Evolutionary conservation across 2,113 vertebrate genomes (phyloP).

Genomic region (Eira barbara): DNA sequence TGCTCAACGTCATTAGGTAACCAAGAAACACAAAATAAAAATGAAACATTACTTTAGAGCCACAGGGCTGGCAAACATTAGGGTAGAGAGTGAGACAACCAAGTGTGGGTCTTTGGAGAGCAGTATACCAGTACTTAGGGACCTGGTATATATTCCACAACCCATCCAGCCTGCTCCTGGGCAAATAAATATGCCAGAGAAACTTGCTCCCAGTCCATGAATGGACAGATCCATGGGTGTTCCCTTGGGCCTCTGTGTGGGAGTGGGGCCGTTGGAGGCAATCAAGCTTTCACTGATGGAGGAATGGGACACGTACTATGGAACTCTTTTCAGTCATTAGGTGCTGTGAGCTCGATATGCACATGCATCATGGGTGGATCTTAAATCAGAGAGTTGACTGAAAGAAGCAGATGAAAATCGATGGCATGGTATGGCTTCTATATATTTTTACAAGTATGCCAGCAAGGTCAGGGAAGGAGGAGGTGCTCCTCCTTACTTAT

Average conservation of each 20-base stretch:
- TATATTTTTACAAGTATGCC: neutral
- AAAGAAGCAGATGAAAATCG: neutral
- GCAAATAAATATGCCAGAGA: neutral
- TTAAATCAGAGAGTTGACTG: neutral
- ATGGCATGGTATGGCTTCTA: neutral
- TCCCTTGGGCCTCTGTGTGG: neutral
- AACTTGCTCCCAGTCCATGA: neutral
- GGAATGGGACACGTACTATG: neutral
- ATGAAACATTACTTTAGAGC: neutral
- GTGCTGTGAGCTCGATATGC: neutral
- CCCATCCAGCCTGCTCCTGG: neutral
- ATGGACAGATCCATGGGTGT: neutral
- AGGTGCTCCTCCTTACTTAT: neutral
- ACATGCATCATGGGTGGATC: fast-evolving
- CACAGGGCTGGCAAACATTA: neutral
- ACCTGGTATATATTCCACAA: fast-evolving
- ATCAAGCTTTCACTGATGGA: too few species aligned
- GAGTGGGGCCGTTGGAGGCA: too few species aligned
- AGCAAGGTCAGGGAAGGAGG: neutral
- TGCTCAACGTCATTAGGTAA: neutral
- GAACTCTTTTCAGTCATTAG: neutral
- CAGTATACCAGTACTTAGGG: too few species aligned
- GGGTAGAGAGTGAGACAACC: neutral
- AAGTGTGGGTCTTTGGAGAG: neutral
- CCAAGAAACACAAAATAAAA: neutral